Conservation (phyloP, 2,888 invertebrate species). For the Conchocele bisecta region DNA sequence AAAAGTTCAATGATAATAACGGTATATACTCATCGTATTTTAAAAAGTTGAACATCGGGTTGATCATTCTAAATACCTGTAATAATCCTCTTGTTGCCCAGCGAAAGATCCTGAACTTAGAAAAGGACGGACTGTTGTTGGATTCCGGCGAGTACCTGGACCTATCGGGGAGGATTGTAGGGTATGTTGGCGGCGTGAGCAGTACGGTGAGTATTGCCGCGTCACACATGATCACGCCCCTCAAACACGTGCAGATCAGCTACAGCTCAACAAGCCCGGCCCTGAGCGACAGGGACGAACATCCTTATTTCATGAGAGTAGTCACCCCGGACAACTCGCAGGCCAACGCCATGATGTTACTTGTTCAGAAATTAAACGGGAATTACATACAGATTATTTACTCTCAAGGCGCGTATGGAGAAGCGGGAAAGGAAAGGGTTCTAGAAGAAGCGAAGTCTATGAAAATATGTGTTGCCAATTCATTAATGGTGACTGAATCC, state of each 20-base stretch:
- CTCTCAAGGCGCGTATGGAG: slow-evolving; percentile 54
- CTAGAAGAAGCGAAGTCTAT: too few relatives aligned
- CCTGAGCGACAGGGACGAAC: slow-evolving; percentile 20
- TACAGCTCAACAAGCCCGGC: slow-evolving; percentile 26
- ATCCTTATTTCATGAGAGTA: slow-evolving; percentile 40
- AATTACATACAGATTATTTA: slow-evolving; percentile 57
- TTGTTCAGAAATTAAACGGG: slow-evolving; percentile 9
- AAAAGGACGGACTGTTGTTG: too few relatives aligned
- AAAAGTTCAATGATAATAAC: too few relatives aligned
- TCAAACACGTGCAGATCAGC: slow-evolving; percentile 23
- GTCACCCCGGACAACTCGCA: slow-evolving; percentile 31
- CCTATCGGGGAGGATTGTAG: too few relatives aligned
- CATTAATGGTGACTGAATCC: slow-evolving; percentile 23
- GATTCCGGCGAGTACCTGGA: too few relatives aligned
- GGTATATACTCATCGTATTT: too few relatives aligned
- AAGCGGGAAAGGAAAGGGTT: slow-evolving; percentile 45
- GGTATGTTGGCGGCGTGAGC: slow-evolving; percentile 31
- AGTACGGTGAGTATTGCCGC: slow-evolving; percentile 25
- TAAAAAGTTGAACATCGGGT: too few relatives aligned
- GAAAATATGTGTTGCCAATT: too few relatives aligned
- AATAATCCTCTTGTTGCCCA: too few relatives aligned
- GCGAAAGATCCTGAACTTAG: too few relatives aligned
- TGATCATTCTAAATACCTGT: too few relatives aligned
- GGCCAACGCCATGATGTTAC: not conserved
- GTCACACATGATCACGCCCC: slow-evolving; percentile 11